A percentile compares a stretch with the other conserved stretches of the same genome.
phyloP scores from a whole-genome alignment of 2,113 vertebrate genomes.

The Hirundichthys speculiger region DNA sequence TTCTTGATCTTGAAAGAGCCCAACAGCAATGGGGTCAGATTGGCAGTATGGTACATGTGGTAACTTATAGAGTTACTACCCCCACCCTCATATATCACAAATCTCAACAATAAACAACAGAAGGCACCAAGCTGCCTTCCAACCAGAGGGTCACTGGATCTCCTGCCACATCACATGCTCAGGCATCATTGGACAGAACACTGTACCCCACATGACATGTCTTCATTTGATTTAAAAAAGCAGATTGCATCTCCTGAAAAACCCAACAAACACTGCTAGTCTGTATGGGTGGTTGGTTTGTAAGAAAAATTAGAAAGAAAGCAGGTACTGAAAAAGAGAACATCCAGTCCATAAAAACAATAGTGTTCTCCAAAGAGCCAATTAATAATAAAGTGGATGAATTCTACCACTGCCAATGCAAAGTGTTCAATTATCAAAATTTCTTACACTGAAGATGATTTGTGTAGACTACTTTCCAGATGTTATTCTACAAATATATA shows the following conservation, averaged over 20 bases:
- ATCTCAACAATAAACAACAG: no score
- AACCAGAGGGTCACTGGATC: no score
- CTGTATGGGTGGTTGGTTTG: conserved; percentile 26
- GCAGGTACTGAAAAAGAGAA: conserved; percentile 24
- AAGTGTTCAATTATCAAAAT: no score
- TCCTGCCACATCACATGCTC: no score
- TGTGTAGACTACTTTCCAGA: conserved; percentile 6
- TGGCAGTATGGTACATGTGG: no score
- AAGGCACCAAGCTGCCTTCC: no score
- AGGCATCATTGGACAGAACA: no score
- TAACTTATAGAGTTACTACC: no score
- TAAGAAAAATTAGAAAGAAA: conserved; percentile 15
- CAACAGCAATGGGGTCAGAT: no score
- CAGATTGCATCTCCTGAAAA: conserved; percentile 10
- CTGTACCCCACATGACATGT: not conserved
- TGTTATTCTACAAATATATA: conserved; percentile 26
- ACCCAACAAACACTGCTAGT: conserved; percentile 8
- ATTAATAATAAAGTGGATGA: conserved; percentile 19
- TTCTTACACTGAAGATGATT: no score
- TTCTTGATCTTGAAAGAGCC: no score
- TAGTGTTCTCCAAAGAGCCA: conserved; percentile 2
- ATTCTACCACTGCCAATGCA: not conserved
- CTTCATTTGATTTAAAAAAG: conserved; percentile 16
- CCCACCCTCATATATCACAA: no score
- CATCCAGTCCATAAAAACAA: conserved; percentile 15